Percentiles rank a stretch among this genome's conserved stretches.
These are phyloP conservation scores for Spongilla lacustris DNA, from an alignment of 37 sponge, comb jelly and placozoan genomes.

Conservation along the genomic window DNA sequence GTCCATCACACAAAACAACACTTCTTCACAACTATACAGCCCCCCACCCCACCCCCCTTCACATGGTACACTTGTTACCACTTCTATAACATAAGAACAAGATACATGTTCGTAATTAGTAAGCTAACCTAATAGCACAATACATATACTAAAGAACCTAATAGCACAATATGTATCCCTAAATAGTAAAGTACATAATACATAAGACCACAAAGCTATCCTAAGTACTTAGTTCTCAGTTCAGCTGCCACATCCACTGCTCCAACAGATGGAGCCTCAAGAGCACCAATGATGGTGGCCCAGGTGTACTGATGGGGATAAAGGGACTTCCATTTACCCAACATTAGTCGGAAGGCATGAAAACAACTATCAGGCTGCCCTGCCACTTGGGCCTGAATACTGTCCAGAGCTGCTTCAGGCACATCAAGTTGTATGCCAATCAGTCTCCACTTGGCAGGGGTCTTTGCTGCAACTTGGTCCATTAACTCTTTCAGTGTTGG, in stretches of 20 bases:
- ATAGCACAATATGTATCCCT: no score
- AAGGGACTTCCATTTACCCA: not conserved
- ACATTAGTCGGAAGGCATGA: not conserved
- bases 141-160: no score
- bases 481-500: not conserved
- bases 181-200: not conserved
- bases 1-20: no score
- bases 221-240: not conserved
- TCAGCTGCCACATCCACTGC: not conserved
- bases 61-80: no score
- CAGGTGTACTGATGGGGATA: not conserved
- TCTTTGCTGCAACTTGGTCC: not conserved
- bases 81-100: no score
- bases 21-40: no score
- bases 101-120: no score
- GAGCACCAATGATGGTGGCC: not conserved
- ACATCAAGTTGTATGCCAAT: not conserved
- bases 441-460: not conserved
- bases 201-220: not conserved
- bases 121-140: no score
- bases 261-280: not conserved
- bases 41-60: no score
- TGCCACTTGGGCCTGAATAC: not conserved
- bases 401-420: not conserved
- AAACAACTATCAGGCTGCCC: not conserved